Conservation (phyloP, 1,140 invertebrate genomes). For the Drosophila kanapiae region DNA sequence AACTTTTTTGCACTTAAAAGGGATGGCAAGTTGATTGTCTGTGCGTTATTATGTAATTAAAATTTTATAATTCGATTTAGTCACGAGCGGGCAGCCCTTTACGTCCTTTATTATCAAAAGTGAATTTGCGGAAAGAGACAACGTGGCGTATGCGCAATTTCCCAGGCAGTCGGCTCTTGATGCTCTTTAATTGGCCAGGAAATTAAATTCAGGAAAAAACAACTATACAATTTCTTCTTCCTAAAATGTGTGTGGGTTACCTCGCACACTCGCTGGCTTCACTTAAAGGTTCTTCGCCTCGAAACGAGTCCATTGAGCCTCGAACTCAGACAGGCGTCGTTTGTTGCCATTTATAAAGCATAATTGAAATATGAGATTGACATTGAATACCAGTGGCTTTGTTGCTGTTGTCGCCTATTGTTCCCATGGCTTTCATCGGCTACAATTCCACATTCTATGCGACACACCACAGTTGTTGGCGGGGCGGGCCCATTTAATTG, state of each 20-base stretch:
- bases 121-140: conserved; percentile 6
- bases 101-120: neutral
- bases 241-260: conserved; percentile 8
- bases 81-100: conserved; percentile 20
- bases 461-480: conserved; percentile 23
- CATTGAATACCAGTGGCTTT: conserved; percentile 69
- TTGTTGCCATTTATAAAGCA: conserved; percentile 80
- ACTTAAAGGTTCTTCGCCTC: conserved; percentile 23
- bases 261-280: conserved; percentile 8
- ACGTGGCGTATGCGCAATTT: conserved; percentile 50
- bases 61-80: conserved; percentile 68
- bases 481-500: conserved; percentile 64
- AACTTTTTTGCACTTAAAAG: conserved; percentile 26
- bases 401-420: conserved; percentile 57
- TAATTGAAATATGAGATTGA: conserved; percentile 84
- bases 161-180: neutral
- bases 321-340: conserved; percentile 51
- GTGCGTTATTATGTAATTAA: conserved; percentile 67
- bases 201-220: conserved; percentile 6
- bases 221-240: conserved; percentile 4
- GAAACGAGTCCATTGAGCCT: conserved; percentile 30
- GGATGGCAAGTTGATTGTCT: conserved; percentile 31
- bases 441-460: conserved; percentile 56
- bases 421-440: conserved; percentile 49
- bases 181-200: conserved; percentile 16